Percentiles rank a stretch among this genome's conserved stretches.
phyloP scores from a whole-genome alignment of 2,113 vertebrate genomes.

The Dermatemys mawii region DNA sequence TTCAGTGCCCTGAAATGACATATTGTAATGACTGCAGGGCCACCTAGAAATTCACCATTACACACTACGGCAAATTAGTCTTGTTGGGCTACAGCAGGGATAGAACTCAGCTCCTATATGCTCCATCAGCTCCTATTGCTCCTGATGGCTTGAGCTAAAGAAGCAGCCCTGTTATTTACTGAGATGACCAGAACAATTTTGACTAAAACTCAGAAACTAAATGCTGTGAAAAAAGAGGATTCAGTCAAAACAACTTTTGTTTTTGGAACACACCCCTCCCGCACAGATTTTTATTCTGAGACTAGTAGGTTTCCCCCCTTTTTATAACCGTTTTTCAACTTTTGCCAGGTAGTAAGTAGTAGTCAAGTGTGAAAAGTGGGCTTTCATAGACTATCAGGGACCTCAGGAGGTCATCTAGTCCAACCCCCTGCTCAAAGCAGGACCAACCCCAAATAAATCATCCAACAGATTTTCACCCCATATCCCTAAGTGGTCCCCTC shows the following conservation, averaged over 20 bases:
- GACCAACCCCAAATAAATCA: no score
- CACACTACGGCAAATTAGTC: no score
- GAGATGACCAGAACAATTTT: not conserved
- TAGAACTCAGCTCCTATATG: no score
- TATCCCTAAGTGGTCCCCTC: no score
- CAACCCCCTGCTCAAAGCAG: no score
- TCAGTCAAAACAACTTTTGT: not conserved
- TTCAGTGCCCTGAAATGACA: not conserved
- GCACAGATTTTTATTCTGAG: not conserved
- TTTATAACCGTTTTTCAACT: not conserved
- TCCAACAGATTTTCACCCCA: no score
- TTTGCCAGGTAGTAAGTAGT: not conserved
- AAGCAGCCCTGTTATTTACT: not conserved
- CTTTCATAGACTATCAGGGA: no score
- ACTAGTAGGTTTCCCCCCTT: not conserved
- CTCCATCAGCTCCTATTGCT: not conserved
- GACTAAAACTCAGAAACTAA: not conserved
- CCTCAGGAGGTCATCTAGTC: no score
- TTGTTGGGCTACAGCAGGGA: not conserved
- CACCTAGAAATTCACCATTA: not conserved
- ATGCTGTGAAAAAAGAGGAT: not conserved
- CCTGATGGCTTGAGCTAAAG: not conserved
- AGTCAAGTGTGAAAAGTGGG: not conserved
- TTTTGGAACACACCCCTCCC: not conserved
- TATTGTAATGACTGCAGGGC: rapidly evolving